Conservation (phyloP, 2,797 vertebrate species). For the Aplochiton taeniatus region DNA sequence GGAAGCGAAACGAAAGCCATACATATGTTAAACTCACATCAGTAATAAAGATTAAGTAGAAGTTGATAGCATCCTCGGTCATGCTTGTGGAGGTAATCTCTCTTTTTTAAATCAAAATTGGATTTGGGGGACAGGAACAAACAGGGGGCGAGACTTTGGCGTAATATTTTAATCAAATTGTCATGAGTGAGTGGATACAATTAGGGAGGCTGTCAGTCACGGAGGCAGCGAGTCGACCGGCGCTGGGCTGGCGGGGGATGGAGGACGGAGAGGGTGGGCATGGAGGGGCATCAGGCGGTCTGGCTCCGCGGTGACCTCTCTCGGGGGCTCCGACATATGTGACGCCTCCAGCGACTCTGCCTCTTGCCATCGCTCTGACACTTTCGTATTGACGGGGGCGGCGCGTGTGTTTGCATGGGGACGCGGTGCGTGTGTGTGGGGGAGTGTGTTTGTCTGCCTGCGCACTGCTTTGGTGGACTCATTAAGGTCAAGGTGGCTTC, state of each 20-base stretch:
- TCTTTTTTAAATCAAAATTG: conserved; percentile 99
- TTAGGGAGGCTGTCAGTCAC: conserved; percentile 99
- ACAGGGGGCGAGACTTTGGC: conserved; percentile 97
- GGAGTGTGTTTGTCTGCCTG: not conserved
- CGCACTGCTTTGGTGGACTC: not conserved
- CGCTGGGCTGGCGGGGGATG: conserved; percentile 76
- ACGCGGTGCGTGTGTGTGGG: not conserved
- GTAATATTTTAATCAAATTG: conserved; percentile 99
- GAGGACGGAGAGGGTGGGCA: not conserved
- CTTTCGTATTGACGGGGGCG: not conserved
- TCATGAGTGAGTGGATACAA: conserved; percentile 99
- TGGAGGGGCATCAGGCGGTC: conserved; percentile 35
- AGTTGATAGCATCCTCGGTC: conserved; percentile 96
- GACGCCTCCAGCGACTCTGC: conserved; percentile 69
- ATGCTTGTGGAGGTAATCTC: conserved; percentile 97
- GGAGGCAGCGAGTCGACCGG: conserved; percentile 85
- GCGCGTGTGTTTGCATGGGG: too few species aligned
- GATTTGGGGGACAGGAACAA: conserved; percentile 98
- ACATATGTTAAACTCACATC: conserved; percentile 95
- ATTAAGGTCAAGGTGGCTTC: conserved; percentile 25
- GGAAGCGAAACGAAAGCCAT: conserved; percentile 82
- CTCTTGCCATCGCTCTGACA: conserved; percentile 66
- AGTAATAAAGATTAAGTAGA: conserved; percentile 99
- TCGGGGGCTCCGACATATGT: conserved; percentile 66
- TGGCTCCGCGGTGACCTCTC: conserved; percentile 83